A percentile compares a stretch with the other conserved stretches of the same genome.
Evolutionary conservation across 1,140 invertebrate species (phyloP).

Genomic region (Nasonia longicornis): DNA sequence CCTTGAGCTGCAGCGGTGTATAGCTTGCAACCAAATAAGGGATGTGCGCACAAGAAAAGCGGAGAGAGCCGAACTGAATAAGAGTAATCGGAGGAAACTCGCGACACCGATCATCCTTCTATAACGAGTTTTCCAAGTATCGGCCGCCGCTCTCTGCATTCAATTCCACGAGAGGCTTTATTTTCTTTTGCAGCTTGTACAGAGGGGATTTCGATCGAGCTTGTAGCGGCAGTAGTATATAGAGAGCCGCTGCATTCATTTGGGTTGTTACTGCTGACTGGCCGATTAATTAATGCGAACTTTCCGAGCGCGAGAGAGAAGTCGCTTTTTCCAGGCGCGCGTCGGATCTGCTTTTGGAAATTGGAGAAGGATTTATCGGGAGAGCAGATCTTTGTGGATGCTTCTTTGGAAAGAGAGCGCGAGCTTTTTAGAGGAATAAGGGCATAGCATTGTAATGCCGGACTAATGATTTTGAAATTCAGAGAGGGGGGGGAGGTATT

Average conservation of each 20-base stretch:
- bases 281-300: slow-evolving; percentile 33
- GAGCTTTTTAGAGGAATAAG: no score
- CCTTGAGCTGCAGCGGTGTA: neutral
- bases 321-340: no score
- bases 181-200: neutral
- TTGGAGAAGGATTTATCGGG: no score
- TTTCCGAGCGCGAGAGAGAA: neutral
- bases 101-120: slow-evolving; percentile 28
- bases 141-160: neutral
- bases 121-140: slow-evolving; percentile 30
- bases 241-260: neutral
- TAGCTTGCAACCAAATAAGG: neutral
- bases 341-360: no score
- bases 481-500: no score
- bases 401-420: no score
- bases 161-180: neutral
- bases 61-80: neutral
- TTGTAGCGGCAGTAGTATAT: neutral
- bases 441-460: no score
- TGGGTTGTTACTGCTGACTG: slow-evolving; percentile 9
- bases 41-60: neutral
- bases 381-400: no score
- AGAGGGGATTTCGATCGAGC: neutral
- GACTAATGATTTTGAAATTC: no score
- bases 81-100: neutral